Percentiles rank a stretch among this genome's conserved stretches.
Conservation (phyloP, 2,888 invertebrate species). For the Nineta flava region DNA sequence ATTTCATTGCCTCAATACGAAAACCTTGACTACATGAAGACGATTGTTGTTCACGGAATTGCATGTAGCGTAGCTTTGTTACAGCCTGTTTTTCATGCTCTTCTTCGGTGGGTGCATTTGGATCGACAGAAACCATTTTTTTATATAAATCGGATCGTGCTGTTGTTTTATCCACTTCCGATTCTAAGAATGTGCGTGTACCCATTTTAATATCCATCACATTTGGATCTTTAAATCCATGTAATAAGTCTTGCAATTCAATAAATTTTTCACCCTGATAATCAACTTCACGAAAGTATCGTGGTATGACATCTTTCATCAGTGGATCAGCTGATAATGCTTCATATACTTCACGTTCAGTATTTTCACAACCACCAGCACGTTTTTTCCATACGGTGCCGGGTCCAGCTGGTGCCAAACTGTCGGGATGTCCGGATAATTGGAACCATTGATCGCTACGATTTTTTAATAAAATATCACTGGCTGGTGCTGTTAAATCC, state of each 20-base stretch:
- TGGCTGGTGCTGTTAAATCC: conserved; percentile 80
- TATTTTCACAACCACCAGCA: conserved; percentile 48
- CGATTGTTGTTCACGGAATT: conserved; percentile 84
- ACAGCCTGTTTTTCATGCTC: conserved; percentile 72
- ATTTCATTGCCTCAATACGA: conserved; percentile 87
- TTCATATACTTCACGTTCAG: conserved; percentile 65
- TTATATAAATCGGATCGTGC: conserved; percentile 79
- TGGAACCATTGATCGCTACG: conserved; percentile 66
- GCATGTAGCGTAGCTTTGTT: conserved; percentile 94
- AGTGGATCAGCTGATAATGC: conserved; percentile 58
- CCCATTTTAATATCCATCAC: conserved; percentile 99
- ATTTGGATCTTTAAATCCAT: conserved; percentile 79
- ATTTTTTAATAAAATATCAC: conserved; percentile 65
- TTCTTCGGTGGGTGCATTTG: conserved; percentile 65
- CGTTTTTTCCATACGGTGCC: conserved; percentile 90
- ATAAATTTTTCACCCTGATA: conserved; percentile 73
- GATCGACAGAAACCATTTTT: conserved; percentile 90
- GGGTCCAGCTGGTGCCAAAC: conserved; percentile 82
- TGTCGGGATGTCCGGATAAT: conserved; percentile 82
- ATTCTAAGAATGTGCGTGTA: conserved; percentile 86
- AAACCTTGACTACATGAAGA: conserved; percentile 84
- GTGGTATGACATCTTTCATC: conserved; percentile 59
- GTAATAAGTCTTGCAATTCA: conserved; percentile 85
- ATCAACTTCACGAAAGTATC: conserved; percentile 68
- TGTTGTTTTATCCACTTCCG: conserved; percentile 78